Conservation (phyloP, 2,797 vertebrate genomes). For the Catharus ustulatus region DNA sequence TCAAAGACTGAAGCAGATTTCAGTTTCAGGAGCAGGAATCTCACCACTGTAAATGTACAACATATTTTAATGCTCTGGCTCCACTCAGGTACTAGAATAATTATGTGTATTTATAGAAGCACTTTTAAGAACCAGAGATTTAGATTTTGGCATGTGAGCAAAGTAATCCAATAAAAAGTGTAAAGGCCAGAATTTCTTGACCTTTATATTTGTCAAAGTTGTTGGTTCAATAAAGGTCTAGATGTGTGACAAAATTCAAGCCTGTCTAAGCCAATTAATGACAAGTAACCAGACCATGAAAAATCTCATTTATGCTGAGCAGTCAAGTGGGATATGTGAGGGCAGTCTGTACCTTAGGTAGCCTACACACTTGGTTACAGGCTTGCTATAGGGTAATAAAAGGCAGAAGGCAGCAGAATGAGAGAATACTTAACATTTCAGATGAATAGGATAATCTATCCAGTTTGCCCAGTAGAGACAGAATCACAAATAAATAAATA, state of each 20-base stretch:
- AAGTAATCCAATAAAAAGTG: conserved; percentile 45
- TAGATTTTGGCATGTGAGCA: conserved; percentile 36
- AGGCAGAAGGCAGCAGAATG: neutral
- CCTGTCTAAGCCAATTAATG: conserved; percentile 70
- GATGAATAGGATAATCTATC: neutral
- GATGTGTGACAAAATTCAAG: conserved; percentile 64
- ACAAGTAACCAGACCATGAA: conserved; percentile 52
- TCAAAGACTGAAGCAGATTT: neutral
- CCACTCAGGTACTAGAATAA: conserved; percentile 10
- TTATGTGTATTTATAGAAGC: conserved; percentile 21
- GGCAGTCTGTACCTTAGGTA: conserved; percentile 20
- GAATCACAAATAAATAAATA: neutral
- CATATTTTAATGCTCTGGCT: conserved; percentile 24
- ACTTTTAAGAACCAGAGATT: conserved; percentile 14
- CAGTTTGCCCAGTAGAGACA: neutral
- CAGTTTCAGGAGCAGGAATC: neutral
- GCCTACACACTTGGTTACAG: neutral
- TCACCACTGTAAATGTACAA: neutral
- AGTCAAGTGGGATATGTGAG: conserved; percentile 49
- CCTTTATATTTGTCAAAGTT: conserved; percentile 61
- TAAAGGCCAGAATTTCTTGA: conserved; percentile 40
- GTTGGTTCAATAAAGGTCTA: conserved; percentile 70
- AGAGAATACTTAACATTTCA: neutral
- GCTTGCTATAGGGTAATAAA: conserved; percentile 26
- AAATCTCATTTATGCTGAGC: conserved; percentile 62